These are phyloP conservation scores for Eptesicus fuscus DNA, from an alignment of 2,113 vertebrate species.

Conservation along the genomic window DNA sequence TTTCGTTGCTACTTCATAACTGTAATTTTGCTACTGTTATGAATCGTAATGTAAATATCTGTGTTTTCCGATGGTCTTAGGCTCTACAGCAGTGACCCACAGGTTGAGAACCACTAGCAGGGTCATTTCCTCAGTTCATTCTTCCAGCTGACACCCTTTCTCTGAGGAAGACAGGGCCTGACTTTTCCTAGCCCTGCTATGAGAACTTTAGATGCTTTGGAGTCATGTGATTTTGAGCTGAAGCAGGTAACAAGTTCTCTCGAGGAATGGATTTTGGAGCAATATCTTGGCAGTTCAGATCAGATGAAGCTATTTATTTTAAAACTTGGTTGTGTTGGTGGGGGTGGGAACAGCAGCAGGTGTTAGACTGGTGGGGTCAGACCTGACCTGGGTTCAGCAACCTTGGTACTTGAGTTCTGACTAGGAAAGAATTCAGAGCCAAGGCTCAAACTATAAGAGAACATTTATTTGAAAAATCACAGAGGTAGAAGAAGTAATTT, in stretches of 20 bases:
- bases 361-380: not conserved
- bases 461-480: not conserved
- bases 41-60: too few species aligned
- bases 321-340: slow-evolving; percentile 48
- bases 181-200: not conserved
- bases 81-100: too few species aligned
- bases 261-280: slow-evolving; percentile 53
- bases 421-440: not conserved
- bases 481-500: not conserved
- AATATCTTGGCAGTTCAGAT: slow-evolving; percentile 55
- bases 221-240: slow-evolving; percentile 45
- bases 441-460: not conserved
- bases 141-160: not conserved
- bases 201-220: not conserved
- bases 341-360: not conserved
- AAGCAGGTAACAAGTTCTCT: slow-evolving; percentile 52
- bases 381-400: not conserved
- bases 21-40: too few species aligned
- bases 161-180: not conserved
- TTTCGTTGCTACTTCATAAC: too few species aligned
- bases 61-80: too few species aligned
- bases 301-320: slow-evolving; percentile 63
- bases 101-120: too few species aligned
- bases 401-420: not conserved
- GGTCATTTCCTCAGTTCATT: not conserved